Evolutionary conservation across 2,888 invertebrate genomes (phyloP).

Genomic region (Megaustenia siamemsis): DNA sequence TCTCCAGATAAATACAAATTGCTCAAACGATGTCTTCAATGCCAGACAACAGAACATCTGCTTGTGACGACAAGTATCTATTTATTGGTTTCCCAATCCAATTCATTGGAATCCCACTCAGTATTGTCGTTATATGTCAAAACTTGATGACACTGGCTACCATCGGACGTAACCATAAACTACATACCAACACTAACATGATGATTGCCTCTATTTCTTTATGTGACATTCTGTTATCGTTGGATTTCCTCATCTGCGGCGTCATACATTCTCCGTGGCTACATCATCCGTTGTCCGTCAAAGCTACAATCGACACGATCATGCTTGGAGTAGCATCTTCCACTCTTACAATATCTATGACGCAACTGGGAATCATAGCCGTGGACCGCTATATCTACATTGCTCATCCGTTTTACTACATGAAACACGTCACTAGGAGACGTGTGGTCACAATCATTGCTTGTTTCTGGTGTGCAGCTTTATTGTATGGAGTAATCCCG

Average conservation of each 20-base stretch:
- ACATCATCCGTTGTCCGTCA: too few species aligned
- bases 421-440: background rate
- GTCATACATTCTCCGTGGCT: background rate
- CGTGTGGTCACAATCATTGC: background rate
- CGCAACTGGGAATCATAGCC: slow-evolving; percentile 1
- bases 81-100: background rate
- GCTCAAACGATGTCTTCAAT: too few species aligned
- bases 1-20: too few species aligned
- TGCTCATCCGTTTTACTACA: slow-evolving; percentile 26
- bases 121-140: background rate
- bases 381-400: slow-evolving; percentile 15
- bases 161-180: slow-evolving; percentile 6
- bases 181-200: background rate
- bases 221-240: background rate
- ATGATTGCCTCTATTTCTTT: background rate
- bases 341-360: background rate
- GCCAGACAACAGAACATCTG: too few species aligned
- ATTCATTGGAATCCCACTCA: background rate
- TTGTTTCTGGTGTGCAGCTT: background rate
- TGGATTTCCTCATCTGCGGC: background rate
- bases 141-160: background rate
- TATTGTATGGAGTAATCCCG: background rate
- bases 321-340: background rate
- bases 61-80: too few species aligned
- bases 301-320: background rate